Evolutionary conservation across 2,888 invertebrate species (phyloP).

Genomic region (Auanema freiburgensis): DNA sequence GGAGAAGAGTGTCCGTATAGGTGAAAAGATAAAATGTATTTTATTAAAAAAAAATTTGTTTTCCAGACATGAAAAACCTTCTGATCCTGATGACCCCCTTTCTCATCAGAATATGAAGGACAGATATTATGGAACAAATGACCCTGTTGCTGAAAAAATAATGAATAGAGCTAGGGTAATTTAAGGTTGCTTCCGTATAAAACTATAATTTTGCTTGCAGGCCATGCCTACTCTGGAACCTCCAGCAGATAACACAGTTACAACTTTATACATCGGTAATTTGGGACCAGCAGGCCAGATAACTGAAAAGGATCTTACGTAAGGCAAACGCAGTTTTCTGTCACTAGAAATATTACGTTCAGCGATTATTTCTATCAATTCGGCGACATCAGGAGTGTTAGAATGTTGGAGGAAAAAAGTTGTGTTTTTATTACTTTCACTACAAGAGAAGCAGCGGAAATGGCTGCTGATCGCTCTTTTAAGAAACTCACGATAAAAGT

Average conservation of each 20-base stretch:
- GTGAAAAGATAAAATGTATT: conserved; percentile 50
- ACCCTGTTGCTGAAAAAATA: conserved; percentile 91
- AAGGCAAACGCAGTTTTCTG: conserved; percentile 5
- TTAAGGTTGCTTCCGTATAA: background rate
- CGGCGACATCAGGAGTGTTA: conserved; percentile 92
- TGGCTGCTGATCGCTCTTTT: conserved; percentile 91
- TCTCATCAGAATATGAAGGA: conserved; percentile 94
- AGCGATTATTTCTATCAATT: conserved; percentile 97
- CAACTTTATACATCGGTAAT: conserved; percentile 95
- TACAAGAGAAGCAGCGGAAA: conserved; percentile 83
- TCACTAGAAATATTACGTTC: conserved; percentile 19
- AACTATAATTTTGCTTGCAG: conserved; percentile 61
- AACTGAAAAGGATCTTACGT: conserved; percentile 80
- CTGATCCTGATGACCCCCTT: conserved; percentile 92
- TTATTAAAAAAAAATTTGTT: background rate
- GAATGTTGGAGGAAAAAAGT: conserved; percentile 83
- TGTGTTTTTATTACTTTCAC: conserved; percentile 98
- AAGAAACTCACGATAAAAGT: conserved; percentile 81
- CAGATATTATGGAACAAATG: conserved; percentile 88
- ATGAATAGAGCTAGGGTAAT: conserved; percentile 75
- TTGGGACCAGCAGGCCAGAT: conserved; percentile 77
- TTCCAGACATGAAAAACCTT: conserved; percentile 85
- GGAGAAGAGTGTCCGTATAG: conserved; percentile 93
- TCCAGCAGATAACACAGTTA: conserved; percentile 92
- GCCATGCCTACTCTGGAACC: conserved; percentile 91